These are phyloP conservation scores for Ageneiosus marmoratus DNA, from an alignment of 2,113 vertebrate species.

Conservation along the genomic window DNA sequence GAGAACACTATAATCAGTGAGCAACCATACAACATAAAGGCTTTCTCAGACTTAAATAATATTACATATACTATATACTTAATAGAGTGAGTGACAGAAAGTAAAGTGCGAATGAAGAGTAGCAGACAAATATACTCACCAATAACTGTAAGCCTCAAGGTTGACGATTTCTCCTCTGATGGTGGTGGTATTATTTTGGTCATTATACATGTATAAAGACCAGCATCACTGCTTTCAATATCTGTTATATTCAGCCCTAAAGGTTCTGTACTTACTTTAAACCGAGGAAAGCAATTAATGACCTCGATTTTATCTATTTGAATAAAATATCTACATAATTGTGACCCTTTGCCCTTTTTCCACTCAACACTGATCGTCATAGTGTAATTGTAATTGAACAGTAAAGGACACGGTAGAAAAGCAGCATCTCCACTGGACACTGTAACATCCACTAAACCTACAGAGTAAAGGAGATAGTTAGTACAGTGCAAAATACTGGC, in stretches of 20 bases:
- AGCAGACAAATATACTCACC: slow-evolving; percentile 20
- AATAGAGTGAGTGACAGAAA: background rate
- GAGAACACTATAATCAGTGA: background rate
- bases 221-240: slow-evolving; percentile 37
- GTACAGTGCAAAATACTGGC: background rate
- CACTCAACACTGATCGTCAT: background rate
- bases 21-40: background rate
- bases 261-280: background rate
- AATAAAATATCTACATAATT: slow-evolving; percentile 27
- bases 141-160: slow-evolving; percentile 21
- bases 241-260: slow-evolving; percentile 10
- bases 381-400: background rate
- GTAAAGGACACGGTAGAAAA: slow-evolving; percentile 22
- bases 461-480: background rate
- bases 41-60: background rate
- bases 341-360: background rate
- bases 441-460: slow-evolving; percentile 11
- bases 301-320: too few species aligned
- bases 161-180: background rate
- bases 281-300: background rate
- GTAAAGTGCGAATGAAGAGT: background rate
- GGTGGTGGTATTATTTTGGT: slow-evolving; percentile 39
- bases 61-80: background rate
- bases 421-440: slow-evolving; percentile 18
- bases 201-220: slow-evolving; percentile 45